These are phyloP conservation scores for Calyptomena viridis DNA, from an alignment of 2,113 vertebrate species.

Conservation along the genomic window DNA sequence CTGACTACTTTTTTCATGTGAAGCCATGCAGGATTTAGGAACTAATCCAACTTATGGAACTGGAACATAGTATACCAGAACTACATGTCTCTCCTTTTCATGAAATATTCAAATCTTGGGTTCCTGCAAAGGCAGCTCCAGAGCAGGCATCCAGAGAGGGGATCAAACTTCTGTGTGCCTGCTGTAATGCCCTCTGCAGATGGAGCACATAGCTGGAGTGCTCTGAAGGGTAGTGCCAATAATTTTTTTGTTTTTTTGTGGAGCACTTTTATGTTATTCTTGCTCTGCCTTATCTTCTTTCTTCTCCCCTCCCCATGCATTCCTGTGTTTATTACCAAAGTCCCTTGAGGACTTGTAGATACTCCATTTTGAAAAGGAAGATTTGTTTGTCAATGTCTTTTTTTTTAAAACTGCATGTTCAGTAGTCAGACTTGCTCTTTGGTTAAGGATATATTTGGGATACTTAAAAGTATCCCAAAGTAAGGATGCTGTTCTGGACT, in stretches of 20 bases:
- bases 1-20: not conserved
- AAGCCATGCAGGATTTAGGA: not conserved
- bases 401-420: not conserved
- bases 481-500: not conserved
- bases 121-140: not conserved
- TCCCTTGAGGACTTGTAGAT: not conserved
- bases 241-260: not conserved
- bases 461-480: not conserved
- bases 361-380: not conserved
- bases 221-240: not conserved
- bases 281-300: not conserved
- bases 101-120: not conserved
- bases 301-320: not conserved
- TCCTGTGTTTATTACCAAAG: not conserved
- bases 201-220: not conserved
- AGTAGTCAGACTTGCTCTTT: not conserved
- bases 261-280: not conserved
- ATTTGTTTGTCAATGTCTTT: not conserved
- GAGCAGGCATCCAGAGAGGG: not conserved
- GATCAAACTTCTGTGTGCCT: not conserved
- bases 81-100: not conserved
- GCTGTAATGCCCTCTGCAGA: not conserved
- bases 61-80: not conserved
- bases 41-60: not conserved
- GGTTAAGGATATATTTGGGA: not conserved